These are phyloP conservation scores for Thera obeliscata DNA, from an alignment of 2,888 invertebrate genomes.

Conservation along the genomic window DNA sequence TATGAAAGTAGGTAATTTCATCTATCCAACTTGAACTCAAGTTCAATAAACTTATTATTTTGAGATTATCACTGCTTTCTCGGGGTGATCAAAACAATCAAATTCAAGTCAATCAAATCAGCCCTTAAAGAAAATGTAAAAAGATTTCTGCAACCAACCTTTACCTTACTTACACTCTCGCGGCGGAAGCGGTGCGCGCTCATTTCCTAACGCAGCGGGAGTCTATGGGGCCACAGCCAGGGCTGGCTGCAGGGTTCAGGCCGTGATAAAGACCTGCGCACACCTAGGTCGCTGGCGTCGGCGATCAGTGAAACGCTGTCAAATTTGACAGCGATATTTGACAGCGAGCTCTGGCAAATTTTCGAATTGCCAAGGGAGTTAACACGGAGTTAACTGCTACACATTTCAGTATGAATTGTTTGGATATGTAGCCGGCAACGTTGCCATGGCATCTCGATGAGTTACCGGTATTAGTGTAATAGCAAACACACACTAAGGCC, in stretches of 20 bases:
- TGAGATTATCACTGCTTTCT: background rate
- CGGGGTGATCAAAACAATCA: background rate
- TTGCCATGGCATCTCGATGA: too few species aligned
- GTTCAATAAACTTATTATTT: background rate
- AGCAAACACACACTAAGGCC: too few species aligned
- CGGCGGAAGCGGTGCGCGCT: constrained; percentile 18
- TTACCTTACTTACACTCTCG: background rate
- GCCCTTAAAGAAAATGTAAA: background rate
- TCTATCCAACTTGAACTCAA: too few species aligned
- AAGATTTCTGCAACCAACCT: background rate
- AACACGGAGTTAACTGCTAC: too few species aligned
- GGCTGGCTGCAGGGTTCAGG: constrained; percentile 5
- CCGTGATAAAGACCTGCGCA: background rate
- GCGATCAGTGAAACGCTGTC: too few species aligned
- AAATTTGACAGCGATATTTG: too few species aligned
- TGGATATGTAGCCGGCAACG: too few species aligned
- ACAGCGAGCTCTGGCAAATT: background rate
- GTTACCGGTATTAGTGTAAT: too few species aligned
- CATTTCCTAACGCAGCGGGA: constrained; percentile 26
- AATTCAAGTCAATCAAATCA: background rate
- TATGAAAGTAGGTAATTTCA: too few species aligned
- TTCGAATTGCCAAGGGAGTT: constrained; percentile 18
- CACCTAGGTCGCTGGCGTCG: background rate
- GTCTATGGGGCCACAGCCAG: background rate
- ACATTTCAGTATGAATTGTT: too few species aligned